Percentiles rank a stretch among this genome's conserved stretches.
phyloP scores from a whole-genome alignment of 2,888 invertebrate genomes.

The Yponomeuta sedellus region DNA sequence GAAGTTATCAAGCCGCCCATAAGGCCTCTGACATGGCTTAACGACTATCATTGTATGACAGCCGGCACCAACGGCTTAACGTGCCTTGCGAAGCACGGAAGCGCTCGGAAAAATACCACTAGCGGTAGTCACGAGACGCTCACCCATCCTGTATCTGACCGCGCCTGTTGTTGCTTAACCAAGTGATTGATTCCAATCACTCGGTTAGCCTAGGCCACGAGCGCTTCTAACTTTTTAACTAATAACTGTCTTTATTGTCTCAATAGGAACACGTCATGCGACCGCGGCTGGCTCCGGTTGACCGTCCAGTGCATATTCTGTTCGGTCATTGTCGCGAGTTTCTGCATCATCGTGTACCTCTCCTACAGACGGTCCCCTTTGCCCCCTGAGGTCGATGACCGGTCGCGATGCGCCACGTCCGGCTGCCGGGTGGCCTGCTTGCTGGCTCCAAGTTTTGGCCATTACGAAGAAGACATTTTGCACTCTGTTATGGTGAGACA shows the following conservation, averaged over 20 bases:
- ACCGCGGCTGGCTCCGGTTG: constrained; percentile 51
- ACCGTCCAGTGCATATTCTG: constrained; percentile 53
- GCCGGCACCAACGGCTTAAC: too few relatives aligned
- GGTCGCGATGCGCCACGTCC: constrained; percentile 9
- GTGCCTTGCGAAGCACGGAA: too few relatives aligned
- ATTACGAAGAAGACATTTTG: neutral
- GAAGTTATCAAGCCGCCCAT: too few relatives aligned
- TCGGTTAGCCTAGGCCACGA: too few relatives aligned
- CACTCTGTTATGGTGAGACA: neutral
- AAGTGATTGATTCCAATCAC: too few relatives aligned
- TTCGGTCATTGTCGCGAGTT: constrained; percentile 49
- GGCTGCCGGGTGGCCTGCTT: neutral
- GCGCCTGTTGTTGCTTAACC: too few relatives aligned
- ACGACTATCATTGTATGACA: too few relatives aligned
- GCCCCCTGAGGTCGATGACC: neutral
- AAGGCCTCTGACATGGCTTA: too few relatives aligned
- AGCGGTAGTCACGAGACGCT: too few relatives aligned
- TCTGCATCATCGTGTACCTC: constrained; percentile 52
- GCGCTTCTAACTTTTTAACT: too few relatives aligned
- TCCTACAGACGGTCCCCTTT: constrained; percentile 29
- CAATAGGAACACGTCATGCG: constrained; percentile 54
- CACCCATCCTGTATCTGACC: too few relatives aligned
- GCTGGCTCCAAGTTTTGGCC: neutral
- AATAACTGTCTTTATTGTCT: neutral
- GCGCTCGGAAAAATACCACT: too few relatives aligned